Evolutionary conservation across 2,888 invertebrate genomes (phyloP).

Genomic region (Brachypterus glaber): DNA sequence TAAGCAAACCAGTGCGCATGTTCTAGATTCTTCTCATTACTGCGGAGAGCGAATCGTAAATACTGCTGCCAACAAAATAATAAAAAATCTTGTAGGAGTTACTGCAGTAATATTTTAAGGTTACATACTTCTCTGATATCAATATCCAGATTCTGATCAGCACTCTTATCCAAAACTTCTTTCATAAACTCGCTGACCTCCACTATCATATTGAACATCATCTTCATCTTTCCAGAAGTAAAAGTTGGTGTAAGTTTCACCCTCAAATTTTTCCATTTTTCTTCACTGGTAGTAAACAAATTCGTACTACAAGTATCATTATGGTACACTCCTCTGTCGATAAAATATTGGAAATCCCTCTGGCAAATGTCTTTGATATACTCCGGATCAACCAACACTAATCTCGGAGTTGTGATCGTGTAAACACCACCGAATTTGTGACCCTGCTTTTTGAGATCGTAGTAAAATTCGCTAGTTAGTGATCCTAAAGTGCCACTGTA

Average conservation of each 20-base stretch:
- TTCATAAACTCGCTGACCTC: constrained; percentile 28
- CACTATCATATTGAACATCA: constrained; percentile 34
- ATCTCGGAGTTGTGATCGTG: constrained; percentile 18
- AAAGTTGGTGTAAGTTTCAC: constrained; percentile 37
- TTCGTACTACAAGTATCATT: not conserved
- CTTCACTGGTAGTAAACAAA: not conserved
- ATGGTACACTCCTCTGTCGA: not conserved
- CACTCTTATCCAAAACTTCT: constrained; percentile 21
- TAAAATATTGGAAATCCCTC: constrained; percentile 15
- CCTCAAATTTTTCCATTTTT: constrained; percentile 36
- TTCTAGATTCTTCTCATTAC: too few relatives aligned
- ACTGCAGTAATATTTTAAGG: too few relatives aligned
- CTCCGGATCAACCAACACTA: constrained; percentile 28
- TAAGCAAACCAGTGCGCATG: too few relatives aligned
- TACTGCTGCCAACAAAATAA: too few relatives aligned
- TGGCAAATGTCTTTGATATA: constrained; percentile 25
- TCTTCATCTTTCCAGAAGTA: constrained; percentile 41
- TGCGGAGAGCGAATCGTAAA: too few relatives aligned
- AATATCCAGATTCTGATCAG: constrained; percentile 24
- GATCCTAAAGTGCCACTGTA: constrained; percentile 13
- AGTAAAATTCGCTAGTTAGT: constrained; percentile 20
- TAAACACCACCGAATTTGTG: constrained; percentile 22
- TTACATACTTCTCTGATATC: constrained; percentile 42
- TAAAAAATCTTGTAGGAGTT: too few relatives aligned
- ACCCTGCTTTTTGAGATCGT: constrained; percentile 19